Conservation (phyloP, 2,888 invertebrate genomes). For the Crioceris asparagi region DNA sequence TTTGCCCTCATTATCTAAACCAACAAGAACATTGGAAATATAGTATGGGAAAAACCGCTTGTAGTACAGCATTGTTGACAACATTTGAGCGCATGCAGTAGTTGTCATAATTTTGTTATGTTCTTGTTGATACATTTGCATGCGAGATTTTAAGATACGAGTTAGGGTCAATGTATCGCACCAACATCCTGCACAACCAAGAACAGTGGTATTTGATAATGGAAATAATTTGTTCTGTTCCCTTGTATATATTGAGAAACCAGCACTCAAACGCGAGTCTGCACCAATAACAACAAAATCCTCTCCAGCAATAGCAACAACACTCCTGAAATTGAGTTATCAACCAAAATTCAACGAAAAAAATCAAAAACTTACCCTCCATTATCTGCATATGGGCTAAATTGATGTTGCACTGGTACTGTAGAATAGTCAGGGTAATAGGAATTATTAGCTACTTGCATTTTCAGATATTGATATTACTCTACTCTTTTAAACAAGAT, state of each 20-base stretch:
- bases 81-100: slow-evolving; percentile 87
- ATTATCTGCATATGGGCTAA: slow-evolving; percentile 64
- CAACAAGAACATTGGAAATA: slow-evolving; percentile 88
- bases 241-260: slow-evolving; percentile 82
- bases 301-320: slow-evolving; percentile 91
- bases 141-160: slow-evolving; percentile 67
- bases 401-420: slow-evolving; percentile 39
- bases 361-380: slow-evolving; percentile 52
- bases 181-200: slow-evolving; percentile 97
- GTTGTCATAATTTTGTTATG: slow-evolving; percentile 90
- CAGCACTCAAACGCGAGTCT: slow-evolving; percentile 86
- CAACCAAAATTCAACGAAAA: slow-evolving; percentile 2
- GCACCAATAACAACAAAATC: slow-evolving; percentile 92
- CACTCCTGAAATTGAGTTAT: slow-evolving; percentile 54
- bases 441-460: too few relatives aligned
- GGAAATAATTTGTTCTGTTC: slow-evolving; percentile 80
- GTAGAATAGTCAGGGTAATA: slow-evolving; percentile 31
- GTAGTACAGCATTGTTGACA: slow-evolving; percentile 91
- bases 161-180: slow-evolving; percentile 91
- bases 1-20: slow-evolving; percentile 84
- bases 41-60: slow-evolving; percentile 98
- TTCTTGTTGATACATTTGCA: slow-evolving; percentile 92
- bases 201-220: slow-evolving; percentile 69
- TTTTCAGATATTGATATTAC: too few relatives aligned
- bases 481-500: too few relatives aligned